phyloP scores from a whole-genome alignment of 1,140 invertebrate species.

The Drosophila trapezifrons region DNA sequence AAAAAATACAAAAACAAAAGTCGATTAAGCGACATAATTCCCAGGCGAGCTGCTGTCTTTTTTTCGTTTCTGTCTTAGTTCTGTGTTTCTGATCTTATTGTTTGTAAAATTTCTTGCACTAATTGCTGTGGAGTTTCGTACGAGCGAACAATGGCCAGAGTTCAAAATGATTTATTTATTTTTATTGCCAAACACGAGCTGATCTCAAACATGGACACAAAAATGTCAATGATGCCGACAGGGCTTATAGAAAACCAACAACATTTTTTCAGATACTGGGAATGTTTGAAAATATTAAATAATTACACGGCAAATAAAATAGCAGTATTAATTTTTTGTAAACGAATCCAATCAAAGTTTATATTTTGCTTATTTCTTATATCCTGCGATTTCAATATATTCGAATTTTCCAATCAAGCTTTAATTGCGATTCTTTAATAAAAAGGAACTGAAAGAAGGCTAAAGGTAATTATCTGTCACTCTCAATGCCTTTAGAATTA shows the following conservation, averaged over 20 bases:
- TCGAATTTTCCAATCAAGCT: too few species aligned
- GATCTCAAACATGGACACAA: slow-evolving; percentile 26
- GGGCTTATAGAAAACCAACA: not conserved
- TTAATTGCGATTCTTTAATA: too few species aligned
- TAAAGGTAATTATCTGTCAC: not conserved
- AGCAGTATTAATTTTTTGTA: too few species aligned
- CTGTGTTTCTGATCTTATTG: slow-evolving; percentile 64
- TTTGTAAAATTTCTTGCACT: slow-evolving; percentile 64
- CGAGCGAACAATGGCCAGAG: slow-evolving; percentile 24
- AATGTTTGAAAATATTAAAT: slow-evolving; percentile 7
- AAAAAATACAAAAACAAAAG: slow-evolving; percentile 49
- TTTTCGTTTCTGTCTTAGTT: slow-evolving; percentile 30
- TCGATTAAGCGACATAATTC: slow-evolving; percentile 68
- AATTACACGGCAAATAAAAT: not conserved
- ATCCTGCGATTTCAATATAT: too few species aligned
- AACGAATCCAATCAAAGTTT: too few species aligned
- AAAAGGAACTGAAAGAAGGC: not conserved
- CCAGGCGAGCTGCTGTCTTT: slow-evolving; percentile 48
- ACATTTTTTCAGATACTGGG: not conserved
- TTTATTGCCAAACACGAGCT: slow-evolving; percentile 60
- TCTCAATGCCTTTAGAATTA: too few species aligned
- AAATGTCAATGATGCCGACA: slow-evolving; percentile 32
- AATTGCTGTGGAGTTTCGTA: slow-evolving; percentile 59
- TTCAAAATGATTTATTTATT: slow-evolving; percentile 66
- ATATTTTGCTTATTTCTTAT: too few species aligned